A percentile compares a stretch with the other conserved stretches of the same genome.
Conservation (phyloP, 2,113 vertebrate genomes). For the Shinisaurus crocodilurus region DNA sequence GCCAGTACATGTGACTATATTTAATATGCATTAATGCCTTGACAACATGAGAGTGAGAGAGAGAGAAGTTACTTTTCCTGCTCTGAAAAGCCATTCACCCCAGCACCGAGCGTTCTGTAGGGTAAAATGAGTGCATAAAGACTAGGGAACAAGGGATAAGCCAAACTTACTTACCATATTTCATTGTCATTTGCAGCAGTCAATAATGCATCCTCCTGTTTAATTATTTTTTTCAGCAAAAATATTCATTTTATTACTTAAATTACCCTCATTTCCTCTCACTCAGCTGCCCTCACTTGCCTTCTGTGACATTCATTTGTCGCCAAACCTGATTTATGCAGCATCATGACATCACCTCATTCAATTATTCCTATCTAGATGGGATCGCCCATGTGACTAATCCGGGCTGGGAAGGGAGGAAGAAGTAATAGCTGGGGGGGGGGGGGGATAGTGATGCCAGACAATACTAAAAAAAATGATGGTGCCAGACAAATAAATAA, state of each 20-base stretch:
- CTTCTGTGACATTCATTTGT: neutral
- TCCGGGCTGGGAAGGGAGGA: neutral
- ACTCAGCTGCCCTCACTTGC: neutral
- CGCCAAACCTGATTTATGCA: neutral
- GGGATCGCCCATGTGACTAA: neutral
- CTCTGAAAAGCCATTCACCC: neutral
- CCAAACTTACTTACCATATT: neutral
- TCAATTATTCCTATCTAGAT: neutral
- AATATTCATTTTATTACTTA: neutral
- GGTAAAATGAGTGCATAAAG: neutral
- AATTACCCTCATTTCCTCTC: neutral
- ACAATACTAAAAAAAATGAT: no score
- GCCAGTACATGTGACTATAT: neutral
- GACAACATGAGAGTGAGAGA: neutral
- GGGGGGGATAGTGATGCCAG: no score
- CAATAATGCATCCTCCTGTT: neutral
- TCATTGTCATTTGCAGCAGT: neutral
- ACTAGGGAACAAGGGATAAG: neutral
- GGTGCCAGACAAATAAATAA: no score
- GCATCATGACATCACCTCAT: neutral
- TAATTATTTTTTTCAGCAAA: neutral
- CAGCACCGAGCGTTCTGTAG: neutral
- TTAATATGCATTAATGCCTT: neutral
- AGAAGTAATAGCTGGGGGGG: neutral
- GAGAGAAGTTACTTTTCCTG: neutral